Evolutionary conservation across 1,140 invertebrate genomes (phyloP).

Genomic region (Cardiocondyla obscurior): DNA sequence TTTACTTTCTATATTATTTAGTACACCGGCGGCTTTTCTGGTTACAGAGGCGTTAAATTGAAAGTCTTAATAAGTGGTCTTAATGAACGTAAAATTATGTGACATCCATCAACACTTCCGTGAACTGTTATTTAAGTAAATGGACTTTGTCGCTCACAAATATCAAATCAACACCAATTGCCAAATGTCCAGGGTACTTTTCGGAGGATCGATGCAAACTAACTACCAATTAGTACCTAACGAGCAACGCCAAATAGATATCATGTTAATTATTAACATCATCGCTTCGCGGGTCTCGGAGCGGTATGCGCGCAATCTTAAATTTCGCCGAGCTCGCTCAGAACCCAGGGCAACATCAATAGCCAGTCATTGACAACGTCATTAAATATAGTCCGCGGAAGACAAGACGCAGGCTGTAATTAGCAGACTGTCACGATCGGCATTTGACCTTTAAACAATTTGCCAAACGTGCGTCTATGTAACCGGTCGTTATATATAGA

Average conservation of each 20-base stretch:
- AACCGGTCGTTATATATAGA: slow-evolving; percentile 10
- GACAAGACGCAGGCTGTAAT: slow-evolving; percentile 44
- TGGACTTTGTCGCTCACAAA: neutral
- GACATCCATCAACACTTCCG: neutral
- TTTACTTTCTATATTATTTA: slow-evolving; percentile 26
- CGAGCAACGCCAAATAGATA: no score
- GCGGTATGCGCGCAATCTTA: neutral
- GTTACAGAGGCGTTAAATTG: slow-evolving; percentile 7
- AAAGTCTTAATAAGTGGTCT: neutral
- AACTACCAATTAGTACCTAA: no score
- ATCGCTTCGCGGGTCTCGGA: neutral
- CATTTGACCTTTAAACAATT: slow-evolving; percentile 59
- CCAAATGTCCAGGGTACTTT: no score
- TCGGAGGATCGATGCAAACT: no score
- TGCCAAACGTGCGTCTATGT: slow-evolving; percentile 53
- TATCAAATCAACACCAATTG: neutral
- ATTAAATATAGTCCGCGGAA: slow-evolving; percentile 46
- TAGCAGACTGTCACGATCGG: slow-evolving; percentile 51
- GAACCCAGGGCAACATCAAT: slow-evolving; percentile 31
- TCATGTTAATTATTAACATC: neutral
- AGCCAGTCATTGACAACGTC: slow-evolving; percentile 39
- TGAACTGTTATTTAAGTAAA: neutral
- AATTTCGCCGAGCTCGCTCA: slow-evolving; percentile 7
- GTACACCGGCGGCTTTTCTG: neutral
- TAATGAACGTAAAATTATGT: neutral